Base-by-base conservation (phyloP, 23 tunicate species). In the Trididemnum miniatum region DNA sequence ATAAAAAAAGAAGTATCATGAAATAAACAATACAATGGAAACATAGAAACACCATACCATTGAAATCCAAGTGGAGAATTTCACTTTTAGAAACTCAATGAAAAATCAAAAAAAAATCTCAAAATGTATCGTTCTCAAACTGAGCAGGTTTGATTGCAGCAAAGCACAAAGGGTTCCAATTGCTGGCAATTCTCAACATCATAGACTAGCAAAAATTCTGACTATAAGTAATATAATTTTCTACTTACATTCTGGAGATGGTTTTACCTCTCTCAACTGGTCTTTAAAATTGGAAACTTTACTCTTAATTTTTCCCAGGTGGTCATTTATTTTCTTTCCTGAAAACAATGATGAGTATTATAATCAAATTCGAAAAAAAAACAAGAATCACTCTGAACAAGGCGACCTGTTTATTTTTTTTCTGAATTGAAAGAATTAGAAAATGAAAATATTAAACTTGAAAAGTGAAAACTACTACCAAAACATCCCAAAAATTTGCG, bases 231-330 rank as follows among this genome's bases (percentile, higher is more conserved):
- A 44, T 44, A 44, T 15, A 44, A 44, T 15, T n/a, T n/a, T n/a
- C n/a, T n/a, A 69, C 95, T 35, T 89, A 89, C 95, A 89, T 71
- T 89, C 88, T 24, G 95, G 95, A 12, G 87, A 74, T 1, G 95
- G 66, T 51, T 89, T 79, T 1, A 84, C 88, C 78, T 83, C 71
- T 57, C 27, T 83, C 66, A 89, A 54, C 59, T 89, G 89, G 1
- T 38, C 27, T 31, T 84, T 79, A 62, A 89, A 89, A 25, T 24
- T 71, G 30, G 24, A 25, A 31, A 89, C 88, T 84, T 89, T 89
- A 39, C 71, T 39, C 24, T 84, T 84, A 32, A 89, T 89, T 0
- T 79, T 89, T 22, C 28, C 44, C 76, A 89, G 71, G 60, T 89
- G 95, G 37, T 89, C 87, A 30, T 89, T 81, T 18, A 89, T 82